Conservation (phyloP, 2,888 invertebrate species). For the Keiferia lycopersicella region DNA sequence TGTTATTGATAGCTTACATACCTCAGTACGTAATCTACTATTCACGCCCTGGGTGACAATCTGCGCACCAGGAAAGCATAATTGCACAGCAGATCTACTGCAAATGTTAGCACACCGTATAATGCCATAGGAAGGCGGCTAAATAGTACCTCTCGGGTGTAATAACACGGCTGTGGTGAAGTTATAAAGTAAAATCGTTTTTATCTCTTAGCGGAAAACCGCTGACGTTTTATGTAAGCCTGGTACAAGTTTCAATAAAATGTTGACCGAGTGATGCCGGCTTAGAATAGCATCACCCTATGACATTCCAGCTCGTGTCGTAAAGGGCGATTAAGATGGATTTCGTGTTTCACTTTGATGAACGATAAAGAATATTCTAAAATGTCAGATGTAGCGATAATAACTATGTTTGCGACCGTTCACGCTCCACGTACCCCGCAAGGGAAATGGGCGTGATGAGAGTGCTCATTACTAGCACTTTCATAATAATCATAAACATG, state of each 20-base stretch:
- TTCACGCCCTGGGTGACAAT: slow-evolving; percentile 1
- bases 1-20: no score
- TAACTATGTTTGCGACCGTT: no score
- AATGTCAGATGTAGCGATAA: no score
- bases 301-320: not conserved
- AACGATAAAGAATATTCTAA: no score
- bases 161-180: not conserved
- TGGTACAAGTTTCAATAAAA: not conserved
- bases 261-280: not conserved
- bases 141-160: not conserved
- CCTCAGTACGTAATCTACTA: no score
- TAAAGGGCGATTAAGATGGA: no score
- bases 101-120: not conserved
- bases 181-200: not conserved
- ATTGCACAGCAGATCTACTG: not conserved
- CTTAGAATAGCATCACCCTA: not conserved
- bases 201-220: not conserved
- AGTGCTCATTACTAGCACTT: not conserved
- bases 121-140: slow-evolving; percentile 1
- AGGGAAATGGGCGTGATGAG: no score
- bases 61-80: not conserved
- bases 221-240: slow-evolving; percentile 2
- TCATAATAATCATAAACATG: slow-evolving; percentile 6
- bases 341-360: no score
- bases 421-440: no score